phyloP scores from a whole-genome alignment of 2,797 vertebrate species.

The Pterois miles region DNA sequence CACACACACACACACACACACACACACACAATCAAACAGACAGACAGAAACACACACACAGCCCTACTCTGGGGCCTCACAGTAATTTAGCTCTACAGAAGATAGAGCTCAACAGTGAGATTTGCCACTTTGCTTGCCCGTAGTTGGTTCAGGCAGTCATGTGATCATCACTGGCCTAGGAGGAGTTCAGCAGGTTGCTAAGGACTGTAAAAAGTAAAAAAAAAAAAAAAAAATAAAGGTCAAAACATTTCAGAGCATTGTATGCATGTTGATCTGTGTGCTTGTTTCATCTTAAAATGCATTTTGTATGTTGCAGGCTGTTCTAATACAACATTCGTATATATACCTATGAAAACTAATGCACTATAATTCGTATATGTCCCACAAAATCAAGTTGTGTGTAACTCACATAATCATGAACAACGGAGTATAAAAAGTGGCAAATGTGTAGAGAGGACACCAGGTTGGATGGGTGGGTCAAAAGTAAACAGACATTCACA shows the following conservation, averaged over 20 bases:
- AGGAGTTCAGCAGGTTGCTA: constrained; percentile 74
- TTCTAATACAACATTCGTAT: not conserved
- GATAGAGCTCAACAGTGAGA: constrained; percentile 71
- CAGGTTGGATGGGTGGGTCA: too few relatives aligned
- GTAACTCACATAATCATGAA: too few relatives aligned
- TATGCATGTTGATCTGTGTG: not conserved
- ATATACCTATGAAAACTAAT: not conserved
- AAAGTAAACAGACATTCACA: too few relatives aligned
- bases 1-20: not conserved
- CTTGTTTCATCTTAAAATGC: not conserved
- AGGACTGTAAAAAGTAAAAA: constrained; percentile 67
- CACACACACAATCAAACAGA: constrained; percentile 13
- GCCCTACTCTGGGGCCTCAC: constrained; percentile 72
- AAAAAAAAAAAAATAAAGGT: constrained; percentile 38
- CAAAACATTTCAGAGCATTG: not conserved
- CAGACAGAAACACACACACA: constrained; percentile 42
- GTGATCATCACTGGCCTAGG: constrained; percentile 62
- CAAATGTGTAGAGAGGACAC: too few relatives aligned
- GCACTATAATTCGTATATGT: too few relatives aligned
- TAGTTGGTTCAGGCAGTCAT: constrained; percentile 64
- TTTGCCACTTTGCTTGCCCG: constrained; percentile 67
- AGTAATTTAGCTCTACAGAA: constrained; percentile 67
- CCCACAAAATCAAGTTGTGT: too few relatives aligned
- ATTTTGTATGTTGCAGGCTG: not conserved
- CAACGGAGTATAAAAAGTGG: too few relatives aligned